Evolutionary conservation across 2,113 vertebrate species (phyloP), one percentile per base, ranked within the genome.

Genomic region (Pomatorhinus ruficollis): DNA sequence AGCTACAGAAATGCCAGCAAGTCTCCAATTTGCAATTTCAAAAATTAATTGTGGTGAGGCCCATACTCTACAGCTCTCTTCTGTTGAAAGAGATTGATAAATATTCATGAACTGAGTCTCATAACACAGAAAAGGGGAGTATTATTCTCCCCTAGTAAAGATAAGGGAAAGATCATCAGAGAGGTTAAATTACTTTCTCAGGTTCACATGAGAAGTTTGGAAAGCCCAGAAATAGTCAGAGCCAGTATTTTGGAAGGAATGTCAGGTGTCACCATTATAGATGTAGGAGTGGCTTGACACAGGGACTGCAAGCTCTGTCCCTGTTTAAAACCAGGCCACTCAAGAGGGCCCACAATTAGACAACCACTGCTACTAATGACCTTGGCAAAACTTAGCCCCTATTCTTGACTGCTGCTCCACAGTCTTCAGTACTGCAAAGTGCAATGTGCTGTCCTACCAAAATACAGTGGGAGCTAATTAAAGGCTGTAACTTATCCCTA

Each of bases 301-400:
- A 66, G 56, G 11, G 37, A 59, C 61, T 56, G 31, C 2, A 5
- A 82, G 47, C 49, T 93, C 60, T 0, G 0, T 42, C 61, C 30
- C 21, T 17, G 39, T 56, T 87, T 64, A 35, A 78, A 66, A 94
- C 54, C 24, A 60, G 37, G 80, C 20, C 54, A 37, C 64, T 82
- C 10, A 4, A 82, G 53, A 69, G 11, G 12, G 6, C 53, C 54
- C 39, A 40, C 66, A 59, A 45, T 76, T 44, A 42, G 33, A n/a
- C 27, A 85, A 39, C 42, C n/a, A n/a, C 5, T 69, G 37, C 64
- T 77, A 24, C 52, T 81, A 60, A 90, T 89, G 83, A 90, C 85
- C 88, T 87, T 64, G 61, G 85, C 90, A 89, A 95, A 90, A 77
- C 28, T 37, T 35, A 19, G 88, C 64, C 64, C 39, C 5, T 82